Evolutionary conservation across 2,888 invertebrate species (phyloP), one percentile per base, ranked within the genome.

Genomic region (Tuta absoluta): DNA sequence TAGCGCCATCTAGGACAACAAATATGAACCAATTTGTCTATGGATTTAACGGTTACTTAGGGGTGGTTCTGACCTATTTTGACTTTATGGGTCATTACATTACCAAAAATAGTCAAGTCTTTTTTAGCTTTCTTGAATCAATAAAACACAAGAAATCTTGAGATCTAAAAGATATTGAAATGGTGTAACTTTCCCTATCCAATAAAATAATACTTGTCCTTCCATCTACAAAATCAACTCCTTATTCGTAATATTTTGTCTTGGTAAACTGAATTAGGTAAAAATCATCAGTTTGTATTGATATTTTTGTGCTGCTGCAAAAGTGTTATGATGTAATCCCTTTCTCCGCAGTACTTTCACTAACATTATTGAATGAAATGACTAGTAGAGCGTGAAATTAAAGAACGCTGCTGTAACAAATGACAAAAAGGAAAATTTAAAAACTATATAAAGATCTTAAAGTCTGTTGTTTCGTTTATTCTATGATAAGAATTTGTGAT

Each of bases 321-420:
- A 33, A 33, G 28, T 28, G 28, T 28, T 45, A 3, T 45, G 45
- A 51, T 51, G 51, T 21, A 51, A 51, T 17, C 1, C 23, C 19
- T 51, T 51, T 21, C 51, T 21, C 51, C 17, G 0, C 75, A 75
- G 74, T 73, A 85, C 89, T 85, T 87, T 87, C 85, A 85, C 86
- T 87, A 84, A 85, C 78, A 72, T 76, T 71, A 61, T 69, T 69
- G 67, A 70, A 71, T 75, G 48, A 71, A 66, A 69, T 70, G 77
- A 69, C 78, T 80, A 82, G 66, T 81, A 68, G 72, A 78, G 82
- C 87, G 76, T 87, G 83, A 89, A 89, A 91, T 89, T 85, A 69
- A 77, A 80, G 77, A 78, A 78, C 72, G 68, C 77, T 71, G 68
- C 77, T 71, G 71, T 75, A 74, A 72, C 71, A 68, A 72, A 73